Conservation (phyloP, 1,140 invertebrate species). For the Paralvinella palmiformis region DNA sequence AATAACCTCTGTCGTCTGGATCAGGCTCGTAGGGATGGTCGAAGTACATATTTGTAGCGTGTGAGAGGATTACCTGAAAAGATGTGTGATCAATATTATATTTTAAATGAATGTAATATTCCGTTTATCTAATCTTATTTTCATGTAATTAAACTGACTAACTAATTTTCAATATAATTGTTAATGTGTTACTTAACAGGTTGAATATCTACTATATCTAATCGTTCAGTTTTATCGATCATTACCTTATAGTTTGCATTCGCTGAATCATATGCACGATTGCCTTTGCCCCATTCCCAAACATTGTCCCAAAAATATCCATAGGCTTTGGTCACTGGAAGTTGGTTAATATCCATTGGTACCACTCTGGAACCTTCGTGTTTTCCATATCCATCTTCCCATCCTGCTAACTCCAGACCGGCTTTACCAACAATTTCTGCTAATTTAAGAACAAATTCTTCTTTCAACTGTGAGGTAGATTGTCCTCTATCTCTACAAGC, state of each 20-base stretch:
- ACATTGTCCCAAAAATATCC: constrained; percentile 41
- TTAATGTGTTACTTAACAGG: no score
- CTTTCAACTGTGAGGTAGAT: constrained; percentile 11
- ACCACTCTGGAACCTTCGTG: no score
- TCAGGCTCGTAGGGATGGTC: constrained; percentile 45
- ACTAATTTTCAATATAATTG: no score
- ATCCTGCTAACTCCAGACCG: constrained; percentile 29
- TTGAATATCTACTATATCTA: background rate
- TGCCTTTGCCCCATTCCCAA: constrained; percentile 33
- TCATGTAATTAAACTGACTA: no score
- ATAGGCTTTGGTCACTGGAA: constrained; percentile 20
- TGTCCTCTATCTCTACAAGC: constrained; percentile 20
- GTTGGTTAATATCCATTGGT: no score
- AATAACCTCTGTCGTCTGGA: constrained; percentile 36
- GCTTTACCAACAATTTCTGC: constrained; percentile 17
- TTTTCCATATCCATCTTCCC: constrained; percentile 40
- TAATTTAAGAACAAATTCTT: constrained; percentile 26
- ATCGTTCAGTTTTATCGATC: background rate
- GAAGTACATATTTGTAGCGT: constrained; percentile 42
- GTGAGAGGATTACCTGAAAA: constrained; percentile 34
- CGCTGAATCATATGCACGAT: constrained; percentile 34
- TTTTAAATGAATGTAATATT: background rate
- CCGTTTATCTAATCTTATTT: no score
- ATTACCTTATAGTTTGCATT: constrained; percentile 41
- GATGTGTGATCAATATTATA: background rate